phyloP scores from a whole-genome alignment of 2,797 vertebrate genomes.

The Garrulus glandarius region DNA sequence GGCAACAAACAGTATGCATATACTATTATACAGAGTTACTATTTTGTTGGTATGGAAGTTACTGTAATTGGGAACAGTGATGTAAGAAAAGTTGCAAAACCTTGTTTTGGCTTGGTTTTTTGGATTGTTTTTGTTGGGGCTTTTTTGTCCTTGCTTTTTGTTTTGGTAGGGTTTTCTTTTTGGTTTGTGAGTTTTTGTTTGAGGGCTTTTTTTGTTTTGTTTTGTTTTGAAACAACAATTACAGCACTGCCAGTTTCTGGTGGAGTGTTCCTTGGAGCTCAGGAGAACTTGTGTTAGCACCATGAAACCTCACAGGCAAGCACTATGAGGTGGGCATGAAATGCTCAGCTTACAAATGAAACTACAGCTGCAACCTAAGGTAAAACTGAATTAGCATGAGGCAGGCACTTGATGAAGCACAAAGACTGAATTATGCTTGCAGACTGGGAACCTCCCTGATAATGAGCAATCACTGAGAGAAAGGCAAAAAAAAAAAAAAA shows the following conservation, averaged over 20 bases:
- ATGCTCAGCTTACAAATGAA: background rate
- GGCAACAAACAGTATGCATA: background rate
- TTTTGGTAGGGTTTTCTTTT: background rate
- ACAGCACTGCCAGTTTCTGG: background rate
- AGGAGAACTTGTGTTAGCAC: background rate
- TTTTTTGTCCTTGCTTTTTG: background rate
- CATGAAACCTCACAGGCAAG: background rate
- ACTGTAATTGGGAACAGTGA: background rate
- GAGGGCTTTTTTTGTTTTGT: background rate
- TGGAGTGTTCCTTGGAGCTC: background rate
- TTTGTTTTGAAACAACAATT: background rate
- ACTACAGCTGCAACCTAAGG: background rate
- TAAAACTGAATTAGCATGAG: background rate
- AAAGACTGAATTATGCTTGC: background rate
- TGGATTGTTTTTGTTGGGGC: rapidly evolving
- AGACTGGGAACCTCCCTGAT: background rate
- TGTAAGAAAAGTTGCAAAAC: background rate
- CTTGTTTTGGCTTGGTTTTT: background rate
- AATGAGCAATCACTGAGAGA: background rate
- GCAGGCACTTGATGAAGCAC: background rate
- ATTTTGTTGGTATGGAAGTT: background rate
- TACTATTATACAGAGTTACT: background rate
- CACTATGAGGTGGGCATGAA: background rate
- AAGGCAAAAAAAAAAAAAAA: background rate
- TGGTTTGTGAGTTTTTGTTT: background rate